phyloP scores from a whole-genome alignment of 2,113 vertebrate genomes.

The Miniopterus natalensis region DNA sequence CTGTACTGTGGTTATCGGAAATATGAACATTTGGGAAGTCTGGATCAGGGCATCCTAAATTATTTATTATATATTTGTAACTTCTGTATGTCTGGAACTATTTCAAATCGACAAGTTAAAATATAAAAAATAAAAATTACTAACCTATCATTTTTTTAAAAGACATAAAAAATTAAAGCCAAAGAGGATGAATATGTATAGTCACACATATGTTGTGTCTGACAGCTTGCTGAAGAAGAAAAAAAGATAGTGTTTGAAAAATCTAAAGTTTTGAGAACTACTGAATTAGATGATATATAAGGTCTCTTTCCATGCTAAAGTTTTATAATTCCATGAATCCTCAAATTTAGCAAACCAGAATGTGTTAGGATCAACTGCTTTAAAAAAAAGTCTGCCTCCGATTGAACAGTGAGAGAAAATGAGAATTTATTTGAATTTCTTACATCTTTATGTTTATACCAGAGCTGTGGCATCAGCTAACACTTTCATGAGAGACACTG shows the following conservation, averaged over 20 bases:
- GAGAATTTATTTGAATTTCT: conserved; percentile 20
- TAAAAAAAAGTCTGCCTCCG: neutral
- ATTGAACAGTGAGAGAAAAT: neutral
- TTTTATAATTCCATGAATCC: neutral
- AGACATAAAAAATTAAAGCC: neutral
- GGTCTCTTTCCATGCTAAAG: neutral
- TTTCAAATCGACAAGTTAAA: conserved; percentile 49
- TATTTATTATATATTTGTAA: neutral
- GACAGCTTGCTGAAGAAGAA: neutral
- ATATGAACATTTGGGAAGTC: neutral
- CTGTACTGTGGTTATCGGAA: neutral
- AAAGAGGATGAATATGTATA: neutral
- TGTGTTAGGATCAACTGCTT: neutral
- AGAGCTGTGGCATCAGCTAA: neutral
- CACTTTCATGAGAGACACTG: neutral
- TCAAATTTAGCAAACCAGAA: conserved; percentile 21
- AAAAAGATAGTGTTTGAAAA: neutral
- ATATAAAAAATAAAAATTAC: neutral
- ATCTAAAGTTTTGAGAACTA: conserved; percentile 14
- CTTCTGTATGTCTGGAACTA: neutral
- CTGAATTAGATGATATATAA: neutral
- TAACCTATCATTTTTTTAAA: neutral
- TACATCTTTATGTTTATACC: neutral
- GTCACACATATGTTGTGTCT: neutral
- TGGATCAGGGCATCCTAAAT: neutral